A percentile compares a stretch with the other conserved stretches of the same genome.
These are phyloP conservation scores for Melanchra persicariae DNA, from an alignment of 2,888 invertebrate genomes.

Conservation along the genomic window DNA sequence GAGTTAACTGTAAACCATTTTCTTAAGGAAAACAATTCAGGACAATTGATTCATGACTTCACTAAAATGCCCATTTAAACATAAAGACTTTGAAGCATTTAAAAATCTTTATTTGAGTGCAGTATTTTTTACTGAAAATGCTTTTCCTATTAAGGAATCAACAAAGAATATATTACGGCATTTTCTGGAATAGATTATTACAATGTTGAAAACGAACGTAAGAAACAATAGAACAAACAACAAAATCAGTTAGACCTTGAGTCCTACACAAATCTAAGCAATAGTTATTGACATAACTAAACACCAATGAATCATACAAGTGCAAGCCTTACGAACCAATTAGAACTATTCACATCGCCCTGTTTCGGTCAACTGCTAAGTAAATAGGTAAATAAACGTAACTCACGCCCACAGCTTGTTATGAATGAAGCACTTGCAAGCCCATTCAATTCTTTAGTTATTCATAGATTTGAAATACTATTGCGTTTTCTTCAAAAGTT, in stretches of 20 bases:
- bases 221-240: background rate
- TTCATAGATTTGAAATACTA: constrained; percentile 23
- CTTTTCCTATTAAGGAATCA: background rate
- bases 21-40: constrained; percentile 16
- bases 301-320: constrained; percentile 48
- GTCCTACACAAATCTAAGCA: constrained; percentile 45
- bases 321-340: constrained; percentile 58
- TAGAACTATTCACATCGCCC: constrained; percentile 58
- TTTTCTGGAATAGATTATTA: background rate
- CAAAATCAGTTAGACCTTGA: constrained; percentile 38
- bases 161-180: background rate
- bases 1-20: constrained; percentile 9
- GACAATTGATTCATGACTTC: background rate
- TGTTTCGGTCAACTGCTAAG: constrained; percentile 54
- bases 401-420: constrained; percentile 56
- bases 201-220: background rate
- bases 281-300: constrained; percentile 44
- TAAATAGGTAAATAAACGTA: constrained; percentile 55
- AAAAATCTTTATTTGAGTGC: too few relatives aligned
- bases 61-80: background rate
- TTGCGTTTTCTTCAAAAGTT: background rate
- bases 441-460: constrained; percentile 46
- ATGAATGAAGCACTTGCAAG: constrained; percentile 58
- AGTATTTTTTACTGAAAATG: background rate
- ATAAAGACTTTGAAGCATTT: background rate